Conservation (phyloP, 2,888 invertebrate species). For the Pherbina coryleti region DNA sequence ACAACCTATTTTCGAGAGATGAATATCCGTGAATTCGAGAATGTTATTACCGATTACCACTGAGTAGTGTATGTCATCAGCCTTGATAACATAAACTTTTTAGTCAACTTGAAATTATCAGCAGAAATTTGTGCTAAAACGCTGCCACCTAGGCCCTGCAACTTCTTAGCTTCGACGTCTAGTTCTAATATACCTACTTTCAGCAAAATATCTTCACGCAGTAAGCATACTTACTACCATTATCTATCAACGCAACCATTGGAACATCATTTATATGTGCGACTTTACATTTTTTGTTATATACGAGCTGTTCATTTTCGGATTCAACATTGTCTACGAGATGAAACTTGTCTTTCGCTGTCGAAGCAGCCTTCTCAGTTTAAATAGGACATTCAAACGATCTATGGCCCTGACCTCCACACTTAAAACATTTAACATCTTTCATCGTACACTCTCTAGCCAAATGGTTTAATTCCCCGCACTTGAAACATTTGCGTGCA, state of each 20-base stretch:
- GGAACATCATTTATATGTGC: no score
- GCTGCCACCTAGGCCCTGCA: conserved; percentile 14
- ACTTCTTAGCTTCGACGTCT: conserved; percentile 6
- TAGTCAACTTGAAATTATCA: background rate
- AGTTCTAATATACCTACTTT: conserved; percentile 2
- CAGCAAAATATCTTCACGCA: conserved; percentile 32
- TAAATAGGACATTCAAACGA: background rate
- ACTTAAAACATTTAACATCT: no score
- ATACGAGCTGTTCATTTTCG: no score
- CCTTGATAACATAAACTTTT: background rate
- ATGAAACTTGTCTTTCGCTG: background rate
- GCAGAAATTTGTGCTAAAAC: background rate
- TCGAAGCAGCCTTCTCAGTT: background rate
- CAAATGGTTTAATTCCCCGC: no score
- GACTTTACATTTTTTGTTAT: no score
- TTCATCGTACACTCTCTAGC: no score
- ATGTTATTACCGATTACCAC: conserved; percentile 33
- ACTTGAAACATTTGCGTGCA: background rate
- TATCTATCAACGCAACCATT: conserved; percentile 17
- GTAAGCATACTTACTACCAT: conserved; percentile 26
- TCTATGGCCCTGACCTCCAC: no score
- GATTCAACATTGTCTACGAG: no score
- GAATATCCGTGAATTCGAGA: conserved; percentile 4
- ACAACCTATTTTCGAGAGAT: background rate
- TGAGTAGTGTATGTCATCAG: background rate